Evolutionary conservation across 2,113 vertebrate species (phyloP), one percentile per base, ranked within the genome.

Genomic region (Podarcis muralis): DNA sequence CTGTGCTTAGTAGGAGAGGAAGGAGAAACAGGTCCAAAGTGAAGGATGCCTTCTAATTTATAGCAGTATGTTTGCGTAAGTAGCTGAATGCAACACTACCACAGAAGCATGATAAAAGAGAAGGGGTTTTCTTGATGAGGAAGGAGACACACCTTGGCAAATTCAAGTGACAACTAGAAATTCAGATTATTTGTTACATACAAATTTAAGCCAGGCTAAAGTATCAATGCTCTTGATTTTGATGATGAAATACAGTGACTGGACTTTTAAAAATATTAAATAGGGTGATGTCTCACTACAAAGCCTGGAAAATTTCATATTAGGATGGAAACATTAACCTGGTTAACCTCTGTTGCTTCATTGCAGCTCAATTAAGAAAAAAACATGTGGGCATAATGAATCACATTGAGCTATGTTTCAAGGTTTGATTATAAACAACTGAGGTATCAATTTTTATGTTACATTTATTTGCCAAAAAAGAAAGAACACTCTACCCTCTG

Each of bases 391-490:
- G 68, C 89, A 85, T 25, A 92, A 95, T 95, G 95, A 96, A 95
- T 96, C 93, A 96, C 88, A 92, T 27, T 94, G 92, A 96, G 85
- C 23, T 88, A 90, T 43, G 40, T 86, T 95, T 95, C 91, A 90
- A 95, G 84, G 93, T 87, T 93, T 90, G 90, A 92, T 94, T 96
- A 94, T 93, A 96, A 96, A 96, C 93, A 93, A 94, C 25, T 84
- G 20, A 92, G 66, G 88, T 96, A 96, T 94, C 95, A 95, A 96
- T 96, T 96, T 96, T 96, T 96, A 95, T 91, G 91, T 93, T 97
- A 92, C 93, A 93, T 96, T 97, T 97, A 94, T 96, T 97, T 95
- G 95, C 90, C 95, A 96, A 97, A 96, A 78, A 95, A 92, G 84
- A 96, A 94, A 93, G 88, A 92, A 93, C 85, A 90, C 94, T 93